Conservation (phyloP, 2,797 vertebrate genomes). For the Micropoecilia bifurca region DNA sequence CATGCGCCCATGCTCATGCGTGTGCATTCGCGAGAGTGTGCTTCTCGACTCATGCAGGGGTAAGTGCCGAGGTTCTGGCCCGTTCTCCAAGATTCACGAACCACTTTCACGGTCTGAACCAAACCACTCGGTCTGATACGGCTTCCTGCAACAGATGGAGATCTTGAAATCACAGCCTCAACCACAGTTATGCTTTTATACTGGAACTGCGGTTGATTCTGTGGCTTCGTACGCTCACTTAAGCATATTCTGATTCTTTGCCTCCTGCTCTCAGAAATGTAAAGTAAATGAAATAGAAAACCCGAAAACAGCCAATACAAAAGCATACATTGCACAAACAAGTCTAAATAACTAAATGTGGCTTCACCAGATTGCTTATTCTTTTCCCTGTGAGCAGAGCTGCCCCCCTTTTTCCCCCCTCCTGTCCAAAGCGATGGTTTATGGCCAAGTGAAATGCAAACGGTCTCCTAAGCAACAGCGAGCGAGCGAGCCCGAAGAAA, state of each 20-base stretch:
- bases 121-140: constrained; percentile 56
- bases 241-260: constrained; percentile 8
- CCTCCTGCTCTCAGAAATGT: constrained; percentile 3
- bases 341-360: constrained; percentile 22
- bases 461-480: constrained; percentile 59
- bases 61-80: constrained; percentile 66
- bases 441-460: constrained; percentile 35
- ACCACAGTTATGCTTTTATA: constrained; percentile 50
- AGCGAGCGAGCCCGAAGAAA: constrained; percentile 36
- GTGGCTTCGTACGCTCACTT: constrained; percentile 9
- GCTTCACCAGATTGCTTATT: constrained; percentile 28
- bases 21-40: constrained; percentile 30
- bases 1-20: constrained; percentile 53
- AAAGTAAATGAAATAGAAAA: background rate
- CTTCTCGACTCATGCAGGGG: constrained; percentile 31
- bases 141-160: constrained; percentile 40
- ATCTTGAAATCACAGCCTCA: constrained; percentile 40
- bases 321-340: background rate
- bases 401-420: background rate
- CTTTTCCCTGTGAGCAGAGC: constrained; percentile 12
- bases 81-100: constrained; percentile 59
- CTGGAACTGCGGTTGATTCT: constrained; percentile 13
- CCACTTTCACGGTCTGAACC: constrained; percentile 67
- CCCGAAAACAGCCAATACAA: background rate
- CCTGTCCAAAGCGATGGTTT: constrained; percentile 29